Conservation (phyloP, 1,140 invertebrate species). For the Propsilocerus akamusi region DNA sequence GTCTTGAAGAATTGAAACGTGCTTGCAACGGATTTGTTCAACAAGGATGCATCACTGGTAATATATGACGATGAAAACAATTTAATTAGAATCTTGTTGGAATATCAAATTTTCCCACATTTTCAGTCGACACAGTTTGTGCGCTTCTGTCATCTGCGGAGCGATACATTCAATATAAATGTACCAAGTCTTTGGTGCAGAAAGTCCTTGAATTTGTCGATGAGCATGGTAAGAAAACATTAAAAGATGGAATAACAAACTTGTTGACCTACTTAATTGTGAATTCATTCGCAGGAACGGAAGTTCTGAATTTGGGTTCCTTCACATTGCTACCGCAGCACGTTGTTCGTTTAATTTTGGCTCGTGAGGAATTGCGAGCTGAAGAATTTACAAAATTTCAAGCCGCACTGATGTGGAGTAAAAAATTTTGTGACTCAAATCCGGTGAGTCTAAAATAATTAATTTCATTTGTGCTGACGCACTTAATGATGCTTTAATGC, state of each 20-base stretch:
- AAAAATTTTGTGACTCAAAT: conserved; percentile 80
- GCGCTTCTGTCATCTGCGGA: conserved; percentile 80
- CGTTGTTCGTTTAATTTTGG: conserved; percentile 74
- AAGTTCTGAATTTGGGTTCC: conserved; percentile 71
- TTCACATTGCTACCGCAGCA: conserved; percentile 81
- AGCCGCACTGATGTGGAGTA: conserved; percentile 84
- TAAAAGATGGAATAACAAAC: background rate
- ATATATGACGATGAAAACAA: too few species aligned
- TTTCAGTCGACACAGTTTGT: conserved; percentile 88
- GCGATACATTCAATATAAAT: conserved; percentile 88
- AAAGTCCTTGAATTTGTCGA: conserved; percentile 88
- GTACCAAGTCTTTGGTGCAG: conserved; percentile 76
- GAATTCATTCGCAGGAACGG: conserved; percentile 16
- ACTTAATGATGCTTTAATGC: background rate
- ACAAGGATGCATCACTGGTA: conserved; percentile 74
- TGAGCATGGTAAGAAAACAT: conserved; percentile 55
- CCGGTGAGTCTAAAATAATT: conserved; percentile 18
- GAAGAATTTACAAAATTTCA: conserved; percentile 91
- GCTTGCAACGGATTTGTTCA: conserved; percentile 85
- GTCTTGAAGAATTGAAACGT: conserved; percentile 68
- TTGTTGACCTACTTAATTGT: too few species aligned
- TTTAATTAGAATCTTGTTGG: too few species aligned
- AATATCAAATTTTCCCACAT: too few species aligned
- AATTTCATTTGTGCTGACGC: background rate
- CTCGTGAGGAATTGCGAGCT: conserved; percentile 70